Evolutionary conservation across 1,140 invertebrate genomes (phyloP), one percentile per base, ranked within the genome.

Genomic region (Yoshiicerus persimilis): DNA sequence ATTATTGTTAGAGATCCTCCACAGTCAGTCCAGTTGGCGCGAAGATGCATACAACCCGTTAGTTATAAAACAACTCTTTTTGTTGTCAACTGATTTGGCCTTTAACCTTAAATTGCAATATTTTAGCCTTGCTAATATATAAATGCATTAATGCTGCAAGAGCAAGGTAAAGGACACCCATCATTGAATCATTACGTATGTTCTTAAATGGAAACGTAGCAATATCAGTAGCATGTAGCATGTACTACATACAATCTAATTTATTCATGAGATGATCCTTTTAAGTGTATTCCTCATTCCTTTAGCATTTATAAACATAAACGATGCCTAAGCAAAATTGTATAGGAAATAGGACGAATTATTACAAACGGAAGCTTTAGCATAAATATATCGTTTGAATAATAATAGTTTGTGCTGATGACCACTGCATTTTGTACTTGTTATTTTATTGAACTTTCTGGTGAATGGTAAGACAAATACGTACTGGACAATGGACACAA

Each of bases 91-190:
- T 56, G 8, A 56, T 56, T 20, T 38, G 75, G 75, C 75, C 75
- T 80, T 80, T 80, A 80, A 80, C 75, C 75, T 80, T 30, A 80
- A 38, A 20, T 80, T 23, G 34, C 75, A 80, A 56, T 56, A 56
- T 56, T 56, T 80, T 80, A 80, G 75, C 75, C 75, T 80, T 80
- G 34, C 75, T 80, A 38, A 80, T 38, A 80, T 36, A 36, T 16
- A 80, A 80, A 4, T 80, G 75, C 75, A 80, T 30, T 80, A 38
- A 34, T 80, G n/a, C n/a, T 80, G 75, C 75, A 80, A 80, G 75
- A 80, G 75, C 75, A 80, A 38, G 75, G 75, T 36, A 80, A 80
- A 80, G 75, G 75, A 32, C 75, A 23, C 32, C 38, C n/a, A 66
- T n/a, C n/a, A n/a, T n/a, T n/a, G n/a, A 56, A n/a, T 20, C 41